A percentile compares a stretch with the other conserved stretches of the same genome.
phyloP scores from a whole-genome alignment of 2,888 invertebrate genomes.

The Phyllotreta cruciferae region DNA sequence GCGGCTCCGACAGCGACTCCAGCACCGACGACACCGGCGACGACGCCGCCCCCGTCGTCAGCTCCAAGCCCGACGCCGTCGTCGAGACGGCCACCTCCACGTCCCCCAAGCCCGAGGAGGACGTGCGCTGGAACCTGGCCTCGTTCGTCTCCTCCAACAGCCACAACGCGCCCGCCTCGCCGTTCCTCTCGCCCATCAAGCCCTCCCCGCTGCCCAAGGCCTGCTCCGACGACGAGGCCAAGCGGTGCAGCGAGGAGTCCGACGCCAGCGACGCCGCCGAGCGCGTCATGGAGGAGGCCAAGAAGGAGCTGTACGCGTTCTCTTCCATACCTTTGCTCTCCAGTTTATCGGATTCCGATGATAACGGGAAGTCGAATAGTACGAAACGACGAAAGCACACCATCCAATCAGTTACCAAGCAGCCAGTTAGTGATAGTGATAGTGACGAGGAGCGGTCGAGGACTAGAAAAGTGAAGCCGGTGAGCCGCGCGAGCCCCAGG shows the following conservation, averaged over 20 bases:
- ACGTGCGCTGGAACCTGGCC: conserved; percentile 57
- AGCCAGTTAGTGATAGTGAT: conserved; percentile 53
- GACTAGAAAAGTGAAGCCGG: conserved; percentile 51
- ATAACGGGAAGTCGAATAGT: conserved; percentile 45
- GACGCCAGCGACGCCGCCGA: conserved; percentile 62
- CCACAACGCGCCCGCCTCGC: conserved; percentile 39
- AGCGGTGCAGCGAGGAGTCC: conserved; percentile 53
- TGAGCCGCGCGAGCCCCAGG: conserved; percentile 55
- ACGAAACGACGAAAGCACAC: conserved; percentile 38
- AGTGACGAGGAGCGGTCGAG: conserved; percentile 50
- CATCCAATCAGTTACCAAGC: conserved; percentile 46
- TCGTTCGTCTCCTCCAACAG: conserved; percentile 56
- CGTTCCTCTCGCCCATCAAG: conserved; percentile 36
- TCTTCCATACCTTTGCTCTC: conserved; percentile 62
- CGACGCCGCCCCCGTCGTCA: conserved; percentile 50
- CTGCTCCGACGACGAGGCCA: conserved; percentile 28
- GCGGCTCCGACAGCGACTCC: conserved; percentile 65
- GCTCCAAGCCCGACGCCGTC: conserved; percentile 17
- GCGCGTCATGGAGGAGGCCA: conserved; percentile 64
- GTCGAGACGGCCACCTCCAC: conserved; percentile 43
- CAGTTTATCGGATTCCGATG: conserved; percentile 64
- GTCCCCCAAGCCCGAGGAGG: conserved; percentile 61
- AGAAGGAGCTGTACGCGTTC: conserved; percentile 44
- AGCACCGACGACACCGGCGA: conserved; percentile 65
- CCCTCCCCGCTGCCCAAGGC: conserved; percentile 32